These are phyloP conservation scores for Hylomyscus alleni DNA, from an alignment of 2,797 vertebrate genomes.

Conservation along the genomic window DNA sequence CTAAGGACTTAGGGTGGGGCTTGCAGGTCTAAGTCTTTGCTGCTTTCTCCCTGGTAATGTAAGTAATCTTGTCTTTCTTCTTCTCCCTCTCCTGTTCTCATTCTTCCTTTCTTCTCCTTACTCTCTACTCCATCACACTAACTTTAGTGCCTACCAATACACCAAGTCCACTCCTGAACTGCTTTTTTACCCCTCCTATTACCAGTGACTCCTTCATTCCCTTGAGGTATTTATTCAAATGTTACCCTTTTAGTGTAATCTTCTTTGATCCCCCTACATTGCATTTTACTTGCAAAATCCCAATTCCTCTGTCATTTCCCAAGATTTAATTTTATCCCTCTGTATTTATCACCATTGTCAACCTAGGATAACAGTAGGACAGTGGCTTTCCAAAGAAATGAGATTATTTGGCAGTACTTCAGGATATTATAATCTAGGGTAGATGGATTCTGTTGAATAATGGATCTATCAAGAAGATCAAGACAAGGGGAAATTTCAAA, in stretches of 20 bases:
- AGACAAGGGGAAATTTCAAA: not conserved
- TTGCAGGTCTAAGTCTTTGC: not conserved
- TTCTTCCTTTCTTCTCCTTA: too few relatives aligned
- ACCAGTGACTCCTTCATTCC: not conserved
- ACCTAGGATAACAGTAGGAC: not conserved
- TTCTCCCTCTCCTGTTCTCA: not conserved
- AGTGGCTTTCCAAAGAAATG: not conserved
- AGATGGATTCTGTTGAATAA: not conserved
- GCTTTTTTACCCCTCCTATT: not conserved
- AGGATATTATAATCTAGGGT: not conserved
- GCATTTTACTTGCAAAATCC: not conserved
- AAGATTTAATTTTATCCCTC: conserved; percentile 6
- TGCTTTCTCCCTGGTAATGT: not conserved
- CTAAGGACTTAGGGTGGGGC: not conserved
- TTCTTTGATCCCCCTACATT: not conserved
- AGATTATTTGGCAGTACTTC: not conserved
- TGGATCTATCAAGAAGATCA: not conserved
- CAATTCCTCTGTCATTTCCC: not conserved
- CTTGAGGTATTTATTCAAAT: not conserved
- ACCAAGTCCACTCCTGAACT: not conserved
- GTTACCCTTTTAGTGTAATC: not conserved
- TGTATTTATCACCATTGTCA: not conserved
- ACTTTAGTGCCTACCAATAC: not conserved
- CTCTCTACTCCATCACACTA: not conserved
- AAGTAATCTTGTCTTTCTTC: not conserved